These are phyloP conservation scores for Clarias pachynema DNA, from an alignment of 2,797 vertebrate species.

Conservation along the genomic window DNA sequence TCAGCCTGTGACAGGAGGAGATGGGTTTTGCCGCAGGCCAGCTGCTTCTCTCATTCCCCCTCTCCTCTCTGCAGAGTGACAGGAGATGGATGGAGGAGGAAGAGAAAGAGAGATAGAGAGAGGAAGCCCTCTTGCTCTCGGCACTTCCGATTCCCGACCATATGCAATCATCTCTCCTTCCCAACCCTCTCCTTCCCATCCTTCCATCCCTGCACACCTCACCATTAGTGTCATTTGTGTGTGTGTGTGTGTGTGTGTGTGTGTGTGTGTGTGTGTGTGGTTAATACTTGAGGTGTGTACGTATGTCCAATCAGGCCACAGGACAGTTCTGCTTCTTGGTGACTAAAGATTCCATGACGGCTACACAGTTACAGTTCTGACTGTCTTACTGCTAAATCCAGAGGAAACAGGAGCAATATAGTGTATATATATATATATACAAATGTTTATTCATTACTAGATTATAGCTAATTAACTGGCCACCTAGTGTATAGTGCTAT, in stretches of 20 bases:
- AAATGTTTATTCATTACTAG: not conserved
- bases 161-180: constrained; percentile 38
- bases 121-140: constrained; percentile 42
- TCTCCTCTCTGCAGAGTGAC: constrained; percentile 37
- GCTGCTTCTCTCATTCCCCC: constrained; percentile 45
- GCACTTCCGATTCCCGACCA: constrained; percentile 43
- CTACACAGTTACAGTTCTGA: not conserved
- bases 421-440: too few species aligned
- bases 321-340: constrained; percentile 15
- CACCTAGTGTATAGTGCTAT: not conserved
- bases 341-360: not conserved
- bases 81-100: constrained; percentile 48
- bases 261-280: constrained; percentile 5
- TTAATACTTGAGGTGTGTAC: not conserved
- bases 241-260: constrained; percentile 11
- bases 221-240: constrained; percentile 26
- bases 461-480: constrained; percentile 13
- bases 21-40: constrained; percentile 56
- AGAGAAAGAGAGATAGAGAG: constrained; percentile 35
- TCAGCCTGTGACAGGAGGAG: constrained; percentile 53
- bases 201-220: constrained; percentile 24
- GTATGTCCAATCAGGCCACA: constrained; percentile 8
- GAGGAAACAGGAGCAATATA: constrained; percentile 1
- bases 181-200: constrained; percentile 20
- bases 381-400: not conserved